Evolutionary conservation across 2,113 vertebrate genomes (phyloP).

Genomic region (Myrmecophaga tridactyla): DNA sequence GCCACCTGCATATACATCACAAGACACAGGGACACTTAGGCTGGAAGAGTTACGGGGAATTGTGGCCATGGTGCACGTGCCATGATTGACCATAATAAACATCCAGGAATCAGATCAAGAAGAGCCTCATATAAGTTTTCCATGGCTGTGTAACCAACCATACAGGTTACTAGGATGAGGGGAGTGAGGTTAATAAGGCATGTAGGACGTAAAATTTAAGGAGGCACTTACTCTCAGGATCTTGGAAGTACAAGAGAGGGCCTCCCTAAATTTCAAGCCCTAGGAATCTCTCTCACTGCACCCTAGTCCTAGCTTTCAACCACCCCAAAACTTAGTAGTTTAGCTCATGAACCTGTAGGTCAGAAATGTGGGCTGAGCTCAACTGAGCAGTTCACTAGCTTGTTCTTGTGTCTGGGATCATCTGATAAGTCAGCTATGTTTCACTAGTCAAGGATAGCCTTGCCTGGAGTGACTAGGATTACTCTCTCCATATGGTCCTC

Average conservation of each 20-base stretch:
- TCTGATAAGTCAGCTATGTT: background rate
- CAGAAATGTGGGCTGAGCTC: background rate
- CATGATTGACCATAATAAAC: background rate
- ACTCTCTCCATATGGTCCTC: background rate
- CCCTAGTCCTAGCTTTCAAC: background rate
- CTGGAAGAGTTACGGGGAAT: background rate
- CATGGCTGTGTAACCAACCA: background rate
- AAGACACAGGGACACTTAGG: background rate
- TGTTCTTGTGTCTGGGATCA: background rate
- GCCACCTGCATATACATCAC: background rate
- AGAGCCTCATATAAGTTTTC: background rate
- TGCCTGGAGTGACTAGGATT: background rate
- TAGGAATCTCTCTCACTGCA: accelerated
- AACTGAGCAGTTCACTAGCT: background rate
- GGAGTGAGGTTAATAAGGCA: background rate
- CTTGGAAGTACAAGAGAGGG: accelerated
- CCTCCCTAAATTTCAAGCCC: background rate
- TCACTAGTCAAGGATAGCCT: background rate
- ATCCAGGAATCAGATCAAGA: background rate
- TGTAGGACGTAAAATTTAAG: background rate
- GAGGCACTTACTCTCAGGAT: background rate
- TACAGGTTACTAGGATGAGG: background rate
- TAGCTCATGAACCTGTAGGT: background rate
- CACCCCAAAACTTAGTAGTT: background rate
- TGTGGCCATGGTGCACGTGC: background rate